Evolutionary conservation across 2,797 vertebrate genomes (phyloP).

Genomic region (Gymnocypris eckloni): DNA sequence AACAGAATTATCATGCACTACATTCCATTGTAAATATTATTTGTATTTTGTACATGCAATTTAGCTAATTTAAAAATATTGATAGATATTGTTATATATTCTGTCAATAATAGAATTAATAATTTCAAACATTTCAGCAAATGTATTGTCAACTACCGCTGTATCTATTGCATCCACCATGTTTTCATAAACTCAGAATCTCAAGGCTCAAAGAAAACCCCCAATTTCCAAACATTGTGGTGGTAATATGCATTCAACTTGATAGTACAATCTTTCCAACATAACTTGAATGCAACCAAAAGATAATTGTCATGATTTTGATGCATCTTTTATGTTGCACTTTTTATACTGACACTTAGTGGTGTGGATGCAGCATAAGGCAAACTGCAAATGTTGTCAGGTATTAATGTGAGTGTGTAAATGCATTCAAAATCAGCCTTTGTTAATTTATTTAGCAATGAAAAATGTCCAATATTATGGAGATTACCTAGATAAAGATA

Average conservation of each 20-base stretch:
- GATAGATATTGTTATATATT: background rate
- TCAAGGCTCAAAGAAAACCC: background rate
- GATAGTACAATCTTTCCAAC: background rate
- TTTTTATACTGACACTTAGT: background rate
- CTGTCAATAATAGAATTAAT: background rate
- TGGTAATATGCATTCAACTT: background rate
- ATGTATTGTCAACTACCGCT: background rate
- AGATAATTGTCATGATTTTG: too few relatives aligned
- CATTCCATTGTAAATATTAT: background rate
- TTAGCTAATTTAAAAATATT: background rate
- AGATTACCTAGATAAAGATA: background rate
- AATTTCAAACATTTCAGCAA: background rate
- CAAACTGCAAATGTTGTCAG: background rate
- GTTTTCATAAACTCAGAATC: background rate
- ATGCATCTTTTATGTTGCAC: background rate
- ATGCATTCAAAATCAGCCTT: background rate
- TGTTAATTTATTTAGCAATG: background rate
- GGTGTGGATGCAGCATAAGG: background rate
- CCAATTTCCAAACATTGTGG: background rate
- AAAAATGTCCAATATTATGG: background rate
- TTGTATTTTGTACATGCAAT: background rate
- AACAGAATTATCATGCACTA: background rate
- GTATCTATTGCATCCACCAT: background rate
- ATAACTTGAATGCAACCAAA: background rate
- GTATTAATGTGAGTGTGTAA: background rate